A percentile compares a stretch with the other conserved stretches of the same genome.
phyloP scores from a whole-genome alignment of 2,888 invertebrate genomes.

The Cataglyphis rosenhaueri region DNA sequence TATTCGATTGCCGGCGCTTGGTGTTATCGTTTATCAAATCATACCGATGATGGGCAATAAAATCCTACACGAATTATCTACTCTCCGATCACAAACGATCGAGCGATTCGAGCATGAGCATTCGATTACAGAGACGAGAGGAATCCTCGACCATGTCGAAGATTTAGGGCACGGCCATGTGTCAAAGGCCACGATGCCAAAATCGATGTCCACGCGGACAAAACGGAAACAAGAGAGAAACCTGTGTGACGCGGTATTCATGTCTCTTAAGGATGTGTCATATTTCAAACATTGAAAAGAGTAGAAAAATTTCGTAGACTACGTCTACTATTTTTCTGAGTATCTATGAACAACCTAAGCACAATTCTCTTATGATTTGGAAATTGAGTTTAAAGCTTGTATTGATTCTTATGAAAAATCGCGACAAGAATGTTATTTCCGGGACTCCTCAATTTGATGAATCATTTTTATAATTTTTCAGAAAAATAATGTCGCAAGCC shows the following conservation, averaged over 20 bases:
- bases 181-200: slow-evolving; percentile 38
- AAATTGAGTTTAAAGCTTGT: too few species aligned
- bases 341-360: too few species aligned
- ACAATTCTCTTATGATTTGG: too few species aligned
- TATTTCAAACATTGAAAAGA: too few species aligned
- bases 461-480: too few species aligned
- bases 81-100: neutral
- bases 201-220: slow-evolving; percentile 19
- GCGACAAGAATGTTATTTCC: too few species aligned
- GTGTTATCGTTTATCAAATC: slow-evolving; percentile 23
- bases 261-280: neutral
- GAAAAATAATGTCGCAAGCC: too few species aligned
- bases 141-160: neutral
- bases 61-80: slow-evolving; percentile 12
- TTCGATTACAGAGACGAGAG: slow-evolving; percentile 8
- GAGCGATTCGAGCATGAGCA: slow-evolving; percentile 2
- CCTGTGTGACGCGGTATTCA: neutral
- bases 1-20: neutral
- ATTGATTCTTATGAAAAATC: too few species aligned
- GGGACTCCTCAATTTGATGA: too few species aligned
- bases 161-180: slow-evolving; percentile 31
- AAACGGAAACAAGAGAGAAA: slow-evolving; percentile 2
- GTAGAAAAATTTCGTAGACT: too few species aligned
- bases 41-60: slow-evolving; percentile 23
- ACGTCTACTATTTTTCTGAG: too few species aligned